phyloP scores from a whole-genome alignment of 2,888 invertebrate species.

The Drosophila meridionalis region DNA sequence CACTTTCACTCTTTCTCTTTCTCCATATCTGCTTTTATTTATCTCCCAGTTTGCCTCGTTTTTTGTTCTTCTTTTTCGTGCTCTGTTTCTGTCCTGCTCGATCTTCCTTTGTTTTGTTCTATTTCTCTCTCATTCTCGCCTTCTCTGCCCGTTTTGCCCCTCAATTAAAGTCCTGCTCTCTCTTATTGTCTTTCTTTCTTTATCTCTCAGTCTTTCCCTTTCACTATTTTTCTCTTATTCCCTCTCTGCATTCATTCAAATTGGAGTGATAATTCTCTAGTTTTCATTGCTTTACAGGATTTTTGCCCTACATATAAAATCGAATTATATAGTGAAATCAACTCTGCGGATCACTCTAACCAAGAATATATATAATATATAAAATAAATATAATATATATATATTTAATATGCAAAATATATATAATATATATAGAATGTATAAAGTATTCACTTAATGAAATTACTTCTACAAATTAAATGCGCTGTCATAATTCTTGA shows the following conservation, averaged over 20 bases:
- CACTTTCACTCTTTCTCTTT: not conserved
- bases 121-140: too few species aligned
- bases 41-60: too few species aligned
- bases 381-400: not conserved
- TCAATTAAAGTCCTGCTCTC: not conserved
- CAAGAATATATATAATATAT: not conserved
- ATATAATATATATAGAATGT: not conserved
- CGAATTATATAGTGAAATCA: not conserved
- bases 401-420: too few species aligned
- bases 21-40: too few species aligned
- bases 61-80: too few species aligned
- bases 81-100: too few species aligned
- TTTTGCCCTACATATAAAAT: not conserved
- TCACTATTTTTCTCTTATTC: not conserved
- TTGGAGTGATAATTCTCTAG: not conserved
- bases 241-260: too few species aligned
- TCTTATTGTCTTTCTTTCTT: not conserved
- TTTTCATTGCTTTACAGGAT: not conserved
- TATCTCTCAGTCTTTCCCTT: not conserved
- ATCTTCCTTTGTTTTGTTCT: too few species aligned
- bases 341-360: not conserved
- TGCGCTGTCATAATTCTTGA: constrained; percentile 1
- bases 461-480: not conserved
- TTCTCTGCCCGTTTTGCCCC: too few species aligned
- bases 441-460: not conserved